Percentiles rank a stretch among this genome's conserved stretches.
phyloP scores from a whole-genome alignment of 2,797 vertebrate species.

The Chaetodon trifasciatus region DNA sequence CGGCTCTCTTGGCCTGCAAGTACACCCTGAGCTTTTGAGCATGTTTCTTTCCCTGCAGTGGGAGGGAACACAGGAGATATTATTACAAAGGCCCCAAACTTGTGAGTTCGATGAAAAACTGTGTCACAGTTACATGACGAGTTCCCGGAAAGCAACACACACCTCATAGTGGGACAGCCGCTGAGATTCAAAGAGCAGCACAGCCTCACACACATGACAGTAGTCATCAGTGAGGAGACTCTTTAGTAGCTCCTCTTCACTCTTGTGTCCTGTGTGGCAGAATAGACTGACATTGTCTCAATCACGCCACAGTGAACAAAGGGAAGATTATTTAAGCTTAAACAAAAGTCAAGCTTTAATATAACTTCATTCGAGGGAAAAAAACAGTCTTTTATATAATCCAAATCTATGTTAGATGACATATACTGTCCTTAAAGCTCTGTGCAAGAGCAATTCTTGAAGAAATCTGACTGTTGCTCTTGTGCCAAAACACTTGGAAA shows the following conservation, averaged over 20 bases:
- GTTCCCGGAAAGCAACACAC: slow-evolving; percentile 38
- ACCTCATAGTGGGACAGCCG: slow-evolving; percentile 92
- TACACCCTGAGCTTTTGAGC: slow-evolving; percentile 87
- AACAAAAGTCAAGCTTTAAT: not conserved
- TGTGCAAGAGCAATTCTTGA: not conserved
- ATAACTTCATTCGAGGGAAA: not conserved
- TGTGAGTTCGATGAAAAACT: not conserved
- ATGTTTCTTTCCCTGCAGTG: slow-evolving; percentile 90
- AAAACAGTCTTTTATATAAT: not conserved
- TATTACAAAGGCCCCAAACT: not conserved
- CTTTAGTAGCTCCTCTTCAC: slow-evolving; percentile 72
- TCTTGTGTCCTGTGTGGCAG: slow-evolving; percentile 59
- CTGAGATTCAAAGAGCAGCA: slow-evolving; percentile 88
- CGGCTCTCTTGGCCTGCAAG: slow-evolving; percentile 80
- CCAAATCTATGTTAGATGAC: not conserved
- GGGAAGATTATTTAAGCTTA: not conserved
- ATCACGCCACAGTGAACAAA: not conserved
- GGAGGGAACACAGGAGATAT: slow-evolving; percentile 5
- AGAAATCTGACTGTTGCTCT: not conserved
- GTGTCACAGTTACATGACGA: not conserved
- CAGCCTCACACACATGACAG: slow-evolving; percentile 90
- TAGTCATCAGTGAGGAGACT: slow-evolving; percentile 87
- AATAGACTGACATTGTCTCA: slow-evolving; percentile 11
- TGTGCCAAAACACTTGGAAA: not conserved
- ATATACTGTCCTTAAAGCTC: not conserved